Evolutionary conservation across 2,888 invertebrate genomes (phyloP), one percentile per base, ranked within the genome.

Genomic region (Trichacis sp.): DNA sequence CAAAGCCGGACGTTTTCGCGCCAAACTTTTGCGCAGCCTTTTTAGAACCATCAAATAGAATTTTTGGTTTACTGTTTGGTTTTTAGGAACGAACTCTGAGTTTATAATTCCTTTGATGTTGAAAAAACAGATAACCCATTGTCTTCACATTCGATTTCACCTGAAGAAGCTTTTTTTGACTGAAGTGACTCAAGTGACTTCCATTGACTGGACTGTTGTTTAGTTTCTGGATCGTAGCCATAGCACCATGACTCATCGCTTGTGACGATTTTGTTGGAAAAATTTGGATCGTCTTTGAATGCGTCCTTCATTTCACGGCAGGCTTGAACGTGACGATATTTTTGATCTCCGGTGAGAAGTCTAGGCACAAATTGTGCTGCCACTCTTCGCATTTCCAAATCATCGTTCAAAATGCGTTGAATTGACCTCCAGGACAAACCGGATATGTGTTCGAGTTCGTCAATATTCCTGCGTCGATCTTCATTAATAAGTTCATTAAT

Each of bases 31-130:
- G 17, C 65, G 58, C 30, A 73, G 49, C 36, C 59, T 66, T 14
- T 57, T 55, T 42, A 74, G 45, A 2, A 74, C 70, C 14, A 71
- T 56, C 36, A 65, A 53, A 54, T 73, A 75, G 38, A 70, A 73
- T 6, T 53, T 12, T 30, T 72, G 70, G 42, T 62, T 72, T 17
- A 70, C 60, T 30, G 62, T 69, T 64, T 71, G 71, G 52, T 68
- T 64, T 42, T 72, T 57, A n/a, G 73, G 70, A 45, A 73, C 72
- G 15, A 42, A 24, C 24, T 24, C 24, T 24, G 24, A 24, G 8
- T 24, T 3, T 3, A 24, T 8, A 8, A 24, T 8, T 24, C 24
- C 24, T 24, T 8, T 24, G 4, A 24, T 8, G 8, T 24, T 8
- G 24, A 24, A 24, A 8, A 24, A 24, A 24, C 24, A 24, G 24